Evolutionary conservation across 2,113 vertebrate species (phyloP).

Genomic region (Arenaria interpres): DNA sequence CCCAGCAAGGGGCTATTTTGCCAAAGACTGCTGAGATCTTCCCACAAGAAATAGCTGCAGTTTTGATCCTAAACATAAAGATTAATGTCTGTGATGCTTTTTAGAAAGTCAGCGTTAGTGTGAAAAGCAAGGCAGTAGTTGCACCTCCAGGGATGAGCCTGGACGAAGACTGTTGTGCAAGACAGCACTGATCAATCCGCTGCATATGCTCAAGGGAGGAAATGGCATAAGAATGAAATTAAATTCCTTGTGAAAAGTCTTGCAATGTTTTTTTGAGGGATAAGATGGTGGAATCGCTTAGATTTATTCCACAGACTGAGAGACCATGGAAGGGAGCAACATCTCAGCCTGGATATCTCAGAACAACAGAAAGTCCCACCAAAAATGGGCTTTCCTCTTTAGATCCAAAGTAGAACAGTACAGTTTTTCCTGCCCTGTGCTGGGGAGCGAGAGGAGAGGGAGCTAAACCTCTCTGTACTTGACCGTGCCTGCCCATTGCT

Average conservation of each 20-base stretch:
- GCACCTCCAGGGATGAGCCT: not conserved
- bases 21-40: not conserved
- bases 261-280: not conserved
- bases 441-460: not conserved
- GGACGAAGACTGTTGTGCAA: not conserved
- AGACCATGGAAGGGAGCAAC: not conserved
- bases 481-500: not conserved
- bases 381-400: not conserved
- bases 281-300: not conserved
- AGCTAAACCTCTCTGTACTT: not conserved
- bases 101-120: not conserved
- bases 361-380: not conserved
- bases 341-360: not conserved
- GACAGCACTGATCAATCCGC: not conserved
- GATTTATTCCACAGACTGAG: not conserved
- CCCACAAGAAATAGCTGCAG: not conserved
- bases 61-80: not conserved
- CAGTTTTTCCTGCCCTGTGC: not conserved
- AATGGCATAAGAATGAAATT: not conserved
- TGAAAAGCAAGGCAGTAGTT: not conserved
- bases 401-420: not conserved
- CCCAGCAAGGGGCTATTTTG: not conserved
- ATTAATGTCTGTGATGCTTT: not conserved
- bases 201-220: not conserved
- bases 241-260: not conserved